These are phyloP conservation scores for Cotesia chilonis DNA, from an alignment of 1,140 invertebrate species.

Conservation along the genomic window DNA sequence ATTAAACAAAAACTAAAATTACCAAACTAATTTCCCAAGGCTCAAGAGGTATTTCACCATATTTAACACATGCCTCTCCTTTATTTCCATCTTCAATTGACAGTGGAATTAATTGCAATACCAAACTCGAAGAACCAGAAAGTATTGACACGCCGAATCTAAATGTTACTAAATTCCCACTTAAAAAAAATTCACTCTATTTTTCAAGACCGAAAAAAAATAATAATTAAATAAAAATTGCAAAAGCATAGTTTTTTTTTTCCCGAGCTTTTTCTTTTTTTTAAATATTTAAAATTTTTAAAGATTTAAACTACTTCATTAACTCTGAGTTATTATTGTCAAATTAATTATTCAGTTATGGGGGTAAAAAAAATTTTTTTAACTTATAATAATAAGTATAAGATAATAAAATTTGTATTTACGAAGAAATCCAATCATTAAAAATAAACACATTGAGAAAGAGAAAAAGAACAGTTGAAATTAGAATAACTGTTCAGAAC, in stretches of 20 bases:
- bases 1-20: conserved; percentile 28
- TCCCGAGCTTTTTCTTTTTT: neutral
- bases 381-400: neutral
- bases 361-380: neutral
- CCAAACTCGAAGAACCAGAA: conserved; percentile 38
- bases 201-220: conserved; percentile 24
- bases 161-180: conserved; percentile 42
- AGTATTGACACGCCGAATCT: conserved; percentile 40
- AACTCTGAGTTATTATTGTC: neutral
- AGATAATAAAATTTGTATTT: no score
- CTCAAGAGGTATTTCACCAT: conserved; percentile 28
- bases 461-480: no score
- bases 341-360: neutral
- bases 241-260: neutral
- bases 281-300: neutral
- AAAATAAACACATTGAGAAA: no score
- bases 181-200: conserved; percentile 39
- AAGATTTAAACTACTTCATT: neutral
- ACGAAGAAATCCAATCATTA: no score
- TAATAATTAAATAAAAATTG: conserved; percentile 2
- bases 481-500: no score
- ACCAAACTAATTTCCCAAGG: conserved; percentile 38
- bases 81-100: conserved; percentile 37
- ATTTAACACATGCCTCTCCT: conserved; percentile 41
- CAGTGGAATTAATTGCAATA: conserved; percentile 39